These are phyloP conservation scores for Zaprionus inermis DNA, from an alignment of 1,140 invertebrate genomes.

Conservation along the genomic window DNA sequence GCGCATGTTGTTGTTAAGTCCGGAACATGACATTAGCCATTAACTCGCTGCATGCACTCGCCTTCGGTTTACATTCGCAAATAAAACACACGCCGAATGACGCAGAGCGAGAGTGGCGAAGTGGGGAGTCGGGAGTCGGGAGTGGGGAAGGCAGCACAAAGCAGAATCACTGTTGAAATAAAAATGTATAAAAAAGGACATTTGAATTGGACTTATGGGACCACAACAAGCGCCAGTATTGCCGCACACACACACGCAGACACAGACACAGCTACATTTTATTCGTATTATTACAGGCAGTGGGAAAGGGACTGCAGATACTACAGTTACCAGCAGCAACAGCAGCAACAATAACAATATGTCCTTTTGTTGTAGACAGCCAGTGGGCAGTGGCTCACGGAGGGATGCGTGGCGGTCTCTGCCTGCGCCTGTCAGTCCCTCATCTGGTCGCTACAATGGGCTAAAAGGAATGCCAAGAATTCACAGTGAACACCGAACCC, in stretches of 20 bases:
- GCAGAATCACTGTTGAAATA: constrained; percentile 81
- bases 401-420: constrained; percentile 19
- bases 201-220: constrained; percentile 83
- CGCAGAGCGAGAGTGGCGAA: constrained; percentile 20
- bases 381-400: constrained; percentile 55
- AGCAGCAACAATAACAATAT: constrained; percentile 42
- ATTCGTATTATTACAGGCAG: constrained; percentile 69
- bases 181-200: constrained; percentile 83
- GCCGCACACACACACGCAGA: constrained; percentile 27
- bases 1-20: constrained; percentile 82
- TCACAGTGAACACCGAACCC: constrained; percentile 23
- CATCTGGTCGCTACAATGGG: constrained; percentile 42
- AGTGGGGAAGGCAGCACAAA: constrained; percentile 48
- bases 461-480: constrained; percentile 26
- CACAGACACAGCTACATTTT: constrained; percentile 68
- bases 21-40: constrained; percentile 83
- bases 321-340: constrained; percentile 44
- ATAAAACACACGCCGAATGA: constrained; percentile 72
- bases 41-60: constrained; percentile 80
- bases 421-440: constrained; percentile 51
- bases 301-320: constrained; percentile 35
- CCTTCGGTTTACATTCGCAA: constrained; percentile 80
- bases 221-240: constrained; percentile 63
- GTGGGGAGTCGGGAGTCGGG: not conserved
- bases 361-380: constrained; percentile 38